phyloP scores from a whole-genome alignment of 37 sponge, comb jelly and placozoan genomes.

The Amphimedon queenslandica region DNA sequence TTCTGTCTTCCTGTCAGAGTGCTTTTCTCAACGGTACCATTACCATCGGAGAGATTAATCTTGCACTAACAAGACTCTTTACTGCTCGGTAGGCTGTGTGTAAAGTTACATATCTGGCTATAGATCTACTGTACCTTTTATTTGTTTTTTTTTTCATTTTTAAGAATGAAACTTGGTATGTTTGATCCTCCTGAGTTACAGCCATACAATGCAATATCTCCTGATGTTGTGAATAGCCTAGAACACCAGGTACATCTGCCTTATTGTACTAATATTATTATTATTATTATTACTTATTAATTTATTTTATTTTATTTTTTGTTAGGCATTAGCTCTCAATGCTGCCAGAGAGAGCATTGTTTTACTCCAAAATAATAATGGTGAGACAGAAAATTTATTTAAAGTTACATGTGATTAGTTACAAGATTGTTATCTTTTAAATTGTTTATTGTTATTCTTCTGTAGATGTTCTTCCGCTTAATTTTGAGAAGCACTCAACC shows the following conservation, averaged over 20 bases:
- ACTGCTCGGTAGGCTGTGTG: slow-evolving; percentile 49
- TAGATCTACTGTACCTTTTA: too few species aligned
- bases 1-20: too few species aligned
- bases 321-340: slow-evolving; percentile 63
- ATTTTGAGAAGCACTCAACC: slow-evolving; percentile 1
- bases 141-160: too few species aligned
- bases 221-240: slow-evolving; percentile 50
- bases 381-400: neutral
- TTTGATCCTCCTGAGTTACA: slow-evolving; percentile 64
- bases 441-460: too few species aligned
- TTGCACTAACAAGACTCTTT: slow-evolving; percentile 60
- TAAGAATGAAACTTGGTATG: slow-evolving; percentile 68
- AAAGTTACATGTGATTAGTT: too few species aligned
- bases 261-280: too few species aligned
- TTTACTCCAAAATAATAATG: slow-evolving; percentile 65
- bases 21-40: slow-evolving; percentile 62
- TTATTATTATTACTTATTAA: too few species aligned
- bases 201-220: slow-evolving; percentile 49
- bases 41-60: slow-evolving; percentile 40
- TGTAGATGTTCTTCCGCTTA: slow-evolving; percentile 65
- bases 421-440: too few species aligned
- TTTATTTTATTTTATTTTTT: too few species aligned
- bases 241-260: slow-evolving; percentile 48
- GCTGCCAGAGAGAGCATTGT: slow-evolving; percentile 69
- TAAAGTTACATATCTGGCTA: too few species aligned